These are phyloP conservation scores for Tupaia tana DNA, from an alignment of 2,113 vertebrate species.

Conservation along the genomic window DNA sequence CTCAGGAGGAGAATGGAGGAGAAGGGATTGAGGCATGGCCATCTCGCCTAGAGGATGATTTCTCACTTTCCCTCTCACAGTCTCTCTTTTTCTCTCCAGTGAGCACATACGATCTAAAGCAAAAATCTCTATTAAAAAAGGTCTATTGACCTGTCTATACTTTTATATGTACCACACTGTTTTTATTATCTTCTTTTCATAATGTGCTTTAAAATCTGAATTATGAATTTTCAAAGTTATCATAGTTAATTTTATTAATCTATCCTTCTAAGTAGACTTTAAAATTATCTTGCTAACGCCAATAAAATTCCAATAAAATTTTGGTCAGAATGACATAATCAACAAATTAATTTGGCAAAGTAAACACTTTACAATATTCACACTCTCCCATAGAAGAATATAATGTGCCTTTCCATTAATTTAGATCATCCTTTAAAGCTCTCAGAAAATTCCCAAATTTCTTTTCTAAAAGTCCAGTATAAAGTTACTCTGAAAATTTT, in stretches of 20 bases:
- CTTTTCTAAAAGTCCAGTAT: neutral
- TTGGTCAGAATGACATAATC: neutral
- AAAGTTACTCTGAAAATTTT: neutral
- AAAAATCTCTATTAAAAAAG: no score
- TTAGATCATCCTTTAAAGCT: constrained; percentile 14
- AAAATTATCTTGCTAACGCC: constrained; percentile 30
- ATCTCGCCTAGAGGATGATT: no score
- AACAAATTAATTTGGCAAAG: constrained; percentile 1
- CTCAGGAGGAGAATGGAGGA: no score
- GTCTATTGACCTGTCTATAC: neutral
- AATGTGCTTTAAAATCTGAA: constrained; percentile 26
- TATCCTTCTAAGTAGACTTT: neutral
- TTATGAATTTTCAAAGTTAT: constrained; percentile 17
- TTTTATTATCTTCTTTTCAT: constrained; percentile 17
- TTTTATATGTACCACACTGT: neutral
- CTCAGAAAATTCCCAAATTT: neutral
- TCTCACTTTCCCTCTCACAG: no score
- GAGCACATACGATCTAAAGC: no score
- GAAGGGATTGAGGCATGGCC: no score
- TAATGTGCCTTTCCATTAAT: neutral
- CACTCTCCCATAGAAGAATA: neutral
- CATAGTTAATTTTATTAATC: neutral
- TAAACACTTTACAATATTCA: neutral
- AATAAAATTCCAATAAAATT: neutral
- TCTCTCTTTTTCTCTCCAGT: no score